A percentile compares a stretch with the other conserved stretches of the same genome.
Conservation (phyloP, 1,140 invertebrate genomes). For the Drosophila nigromelanica region DNA sequence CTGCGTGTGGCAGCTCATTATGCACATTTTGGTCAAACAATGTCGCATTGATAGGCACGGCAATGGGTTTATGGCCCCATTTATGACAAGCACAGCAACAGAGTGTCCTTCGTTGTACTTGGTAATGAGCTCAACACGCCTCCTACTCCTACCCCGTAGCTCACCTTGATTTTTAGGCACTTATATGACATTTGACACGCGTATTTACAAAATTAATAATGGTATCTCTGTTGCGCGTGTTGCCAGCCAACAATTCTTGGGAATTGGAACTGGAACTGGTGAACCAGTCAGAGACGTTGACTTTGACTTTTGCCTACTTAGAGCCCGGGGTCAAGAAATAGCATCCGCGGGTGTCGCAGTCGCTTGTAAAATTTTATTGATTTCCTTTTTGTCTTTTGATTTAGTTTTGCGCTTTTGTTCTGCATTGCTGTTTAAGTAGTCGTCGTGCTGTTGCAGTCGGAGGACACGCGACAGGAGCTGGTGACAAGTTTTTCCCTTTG, state of each 20-base stretch:
- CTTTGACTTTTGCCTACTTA: slow-evolving; percentile 41
- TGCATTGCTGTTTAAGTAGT: slow-evolving; percentile 69
- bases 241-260: slow-evolving; percentile 2
- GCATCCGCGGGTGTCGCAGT: slow-evolving; percentile 68
- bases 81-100: slow-evolving; percentile 19
- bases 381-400: slow-evolving; percentile 58
- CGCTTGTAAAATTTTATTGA: slow-evolving; percentile 75
- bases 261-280: slow-evolving; percentile 10
- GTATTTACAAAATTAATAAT: slow-evolving; percentile 79
- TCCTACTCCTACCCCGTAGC: neutral
- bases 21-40: slow-evolving; percentile 72
- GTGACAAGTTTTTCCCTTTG: slow-evolving; percentile 66
- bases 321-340: slow-evolving; percentile 1
- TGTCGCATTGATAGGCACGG: slow-evolving; percentile 54
- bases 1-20: slow-evolving; percentile 83
- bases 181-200: slow-evolving; percentile 74
- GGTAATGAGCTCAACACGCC: slow-evolving; percentile 54
- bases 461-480: slow-evolving; percentile 83
- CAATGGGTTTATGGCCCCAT: slow-evolving; percentile 58
- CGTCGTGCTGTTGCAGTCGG: slow-evolving; percentile 73
- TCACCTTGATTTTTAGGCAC: slow-evolving; percentile 73
- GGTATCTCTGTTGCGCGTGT: slow-evolving; percentile 54
- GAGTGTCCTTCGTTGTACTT: slow-evolving; percentile 44
- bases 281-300: too few relatives aligned
- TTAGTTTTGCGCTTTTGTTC: slow-evolving; percentile 52